These are phyloP conservation scores for Eublepharis macularius DNA, from an alignment of 2,113 vertebrate species.

Conservation along the genomic window DNA sequence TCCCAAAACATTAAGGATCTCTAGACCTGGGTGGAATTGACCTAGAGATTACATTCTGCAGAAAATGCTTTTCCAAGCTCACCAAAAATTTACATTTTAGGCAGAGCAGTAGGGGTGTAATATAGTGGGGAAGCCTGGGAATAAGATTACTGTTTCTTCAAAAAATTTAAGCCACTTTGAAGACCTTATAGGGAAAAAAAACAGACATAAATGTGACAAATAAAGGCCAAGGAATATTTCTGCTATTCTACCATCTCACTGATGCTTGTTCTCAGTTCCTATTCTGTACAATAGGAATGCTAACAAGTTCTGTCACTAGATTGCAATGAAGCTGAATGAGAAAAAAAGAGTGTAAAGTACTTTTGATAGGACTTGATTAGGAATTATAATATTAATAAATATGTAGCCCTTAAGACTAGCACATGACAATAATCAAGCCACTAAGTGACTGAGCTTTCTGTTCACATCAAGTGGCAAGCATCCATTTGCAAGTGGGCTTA, in stretches of 20 bases:
- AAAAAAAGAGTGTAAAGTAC: neutral
- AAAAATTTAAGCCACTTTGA: neutral
- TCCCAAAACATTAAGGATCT: too few relatives aligned
- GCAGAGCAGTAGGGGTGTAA: too few relatives aligned
- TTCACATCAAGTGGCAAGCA: conserved; percentile 3
- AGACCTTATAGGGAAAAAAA: neutral
- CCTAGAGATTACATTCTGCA: too few relatives aligned
- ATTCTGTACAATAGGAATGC: neutral
- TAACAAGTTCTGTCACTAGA: neutral
- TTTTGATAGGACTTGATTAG: neutral
- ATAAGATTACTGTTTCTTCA: neutral
- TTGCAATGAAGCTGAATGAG: neutral
- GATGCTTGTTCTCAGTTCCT: neutral
- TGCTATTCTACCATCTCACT: neutral
- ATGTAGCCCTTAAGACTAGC: neutral
- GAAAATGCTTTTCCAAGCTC: too few relatives aligned
- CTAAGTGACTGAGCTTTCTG: neutral
- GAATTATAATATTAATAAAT: neutral
- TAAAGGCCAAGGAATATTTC: neutral
- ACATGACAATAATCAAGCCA: conserved; percentile 28
- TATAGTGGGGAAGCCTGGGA: too few relatives aligned
- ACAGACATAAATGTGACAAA: too few relatives aligned
- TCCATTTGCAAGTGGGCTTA: conserved; percentile 25
- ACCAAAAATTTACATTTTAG: too few relatives aligned
- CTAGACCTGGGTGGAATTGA: too few relatives aligned